These are phyloP conservation scores for Pharmacophagus antenor DNA, from an alignment of 2,888 invertebrate species.

Conservation along the genomic window DNA sequence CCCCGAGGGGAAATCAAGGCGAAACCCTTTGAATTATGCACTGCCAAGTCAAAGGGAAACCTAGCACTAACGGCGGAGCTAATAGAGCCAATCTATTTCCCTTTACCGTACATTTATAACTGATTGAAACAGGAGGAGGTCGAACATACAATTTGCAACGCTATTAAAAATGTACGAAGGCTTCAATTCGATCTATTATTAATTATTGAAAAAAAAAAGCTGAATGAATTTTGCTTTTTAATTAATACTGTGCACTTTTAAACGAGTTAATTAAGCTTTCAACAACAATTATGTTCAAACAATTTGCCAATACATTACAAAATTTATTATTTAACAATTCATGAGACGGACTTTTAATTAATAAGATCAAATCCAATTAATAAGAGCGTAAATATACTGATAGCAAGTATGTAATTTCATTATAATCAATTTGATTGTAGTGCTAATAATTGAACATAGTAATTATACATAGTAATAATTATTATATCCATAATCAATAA, in stretches of 20 bases:
- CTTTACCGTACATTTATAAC: conserved; percentile 41
- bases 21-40: conserved; percentile 46
- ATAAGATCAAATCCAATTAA: too few species aligned
- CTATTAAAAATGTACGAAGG: conserved; percentile 24
- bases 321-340: background rate
- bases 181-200: conserved; percentile 1
- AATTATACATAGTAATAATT: too few species aligned
- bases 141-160: conserved; percentile 27
- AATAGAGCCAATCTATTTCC: conserved; percentile 47
- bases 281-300: background rate
- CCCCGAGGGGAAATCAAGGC: conserved; percentile 39
- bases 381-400: too few species aligned
- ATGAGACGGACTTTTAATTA: too few species aligned
- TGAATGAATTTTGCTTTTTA: background rate
- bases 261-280: background rate
- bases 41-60: conserved; percentile 44
- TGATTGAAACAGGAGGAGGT: conserved; percentile 32
- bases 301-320: background rate
- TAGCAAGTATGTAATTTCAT: too few species aligned
- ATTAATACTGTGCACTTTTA: background rate
- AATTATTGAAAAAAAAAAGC: background rate
- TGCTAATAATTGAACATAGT: too few species aligned
- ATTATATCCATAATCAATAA: too few species aligned
- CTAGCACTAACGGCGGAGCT: conserved; percentile 39
- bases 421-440: too few species aligned